Percentiles rank a stretch among this genome's conserved stretches.
Evolutionary conservation across 2,797 vertebrate genomes (phyloP).

Genomic region (Cercopithecus diana): DNA sequence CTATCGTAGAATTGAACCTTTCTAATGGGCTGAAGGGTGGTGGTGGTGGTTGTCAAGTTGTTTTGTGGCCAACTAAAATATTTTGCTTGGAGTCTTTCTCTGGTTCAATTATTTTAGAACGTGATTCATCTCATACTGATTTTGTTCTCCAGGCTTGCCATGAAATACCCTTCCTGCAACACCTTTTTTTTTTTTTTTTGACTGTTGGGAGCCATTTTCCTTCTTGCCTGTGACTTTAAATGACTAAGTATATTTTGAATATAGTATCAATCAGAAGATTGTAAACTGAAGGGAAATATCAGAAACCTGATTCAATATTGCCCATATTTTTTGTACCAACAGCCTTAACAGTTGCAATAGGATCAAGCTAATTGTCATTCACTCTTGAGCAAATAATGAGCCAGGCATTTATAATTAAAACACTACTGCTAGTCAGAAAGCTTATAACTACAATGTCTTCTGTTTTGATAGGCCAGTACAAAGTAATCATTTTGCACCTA

Average conservation of each 20-base stretch:
- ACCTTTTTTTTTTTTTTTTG: conserved; percentile 42
- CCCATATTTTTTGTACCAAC: conserved; percentile 71
- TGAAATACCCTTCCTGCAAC: conserved; percentile 79
- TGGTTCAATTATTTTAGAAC: conserved; percentile 68
- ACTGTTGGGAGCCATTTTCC: conserved; percentile 87
- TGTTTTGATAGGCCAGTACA: conserved; percentile 66
- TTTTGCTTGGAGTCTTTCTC: conserved; percentile 63
- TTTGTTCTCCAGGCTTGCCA: conserved; percentile 70
- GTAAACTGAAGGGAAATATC: conserved; percentile 67
- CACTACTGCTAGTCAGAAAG: conserved; percentile 71
- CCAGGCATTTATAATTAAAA: conserved; percentile 77
- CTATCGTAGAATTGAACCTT: conserved; percentile 47
- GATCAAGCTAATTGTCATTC: conserved; percentile 73
- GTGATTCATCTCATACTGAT: conserved; percentile 36
- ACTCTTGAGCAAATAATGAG: conserved; percentile 75
- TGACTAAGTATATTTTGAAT: conserved; percentile 78
- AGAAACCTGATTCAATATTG: conserved; percentile 65
- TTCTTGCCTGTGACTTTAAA: conserved; percentile 82
- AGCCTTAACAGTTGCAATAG: conserved; percentile 65
- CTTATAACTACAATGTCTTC: conserved; percentile 64
- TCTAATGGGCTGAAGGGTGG: conserved; percentile 22
- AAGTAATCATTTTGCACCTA: conserved; percentile 76
- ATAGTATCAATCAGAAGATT: conserved; percentile 57
- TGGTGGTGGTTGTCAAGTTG: conserved; percentile 19
- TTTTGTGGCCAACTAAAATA: conserved; percentile 69